Evolutionary conservation across 1,140 invertebrate species (phyloP).

Genomic region (Dendroctonus valens): DNA sequence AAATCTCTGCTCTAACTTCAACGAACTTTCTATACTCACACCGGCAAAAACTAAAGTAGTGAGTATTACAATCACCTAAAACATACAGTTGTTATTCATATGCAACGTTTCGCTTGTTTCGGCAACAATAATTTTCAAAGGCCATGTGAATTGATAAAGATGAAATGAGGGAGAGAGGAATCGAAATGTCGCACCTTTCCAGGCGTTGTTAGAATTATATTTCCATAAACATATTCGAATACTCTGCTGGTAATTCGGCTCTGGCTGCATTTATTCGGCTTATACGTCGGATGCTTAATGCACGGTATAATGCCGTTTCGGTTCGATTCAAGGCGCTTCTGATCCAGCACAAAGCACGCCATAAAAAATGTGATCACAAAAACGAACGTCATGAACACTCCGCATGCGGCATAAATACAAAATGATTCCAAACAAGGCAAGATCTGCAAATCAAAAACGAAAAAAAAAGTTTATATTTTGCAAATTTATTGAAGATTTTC

Average conservation of each 20-base stretch:
- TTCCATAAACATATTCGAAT: conserved; percentile 59
- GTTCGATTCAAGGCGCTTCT: conserved; percentile 60
- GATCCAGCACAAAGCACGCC: conserved; percentile 71
- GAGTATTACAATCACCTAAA: conserved; percentile 57
- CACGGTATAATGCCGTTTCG: conserved; percentile 69
- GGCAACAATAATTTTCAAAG: too few species aligned
- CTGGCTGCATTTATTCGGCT: conserved; percentile 49
- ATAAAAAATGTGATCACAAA: conserved; percentile 77
- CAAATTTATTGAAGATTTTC: conserved; percentile 7
- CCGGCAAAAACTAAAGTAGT: conserved; percentile 58
- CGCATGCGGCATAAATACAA: conserved; percentile 71
- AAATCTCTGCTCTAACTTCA: conserved; percentile 71
- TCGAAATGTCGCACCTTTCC: conserved; percentile 56
- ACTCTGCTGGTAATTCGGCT: conserved; percentile 53
- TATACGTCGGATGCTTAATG: conserved; percentile 60
- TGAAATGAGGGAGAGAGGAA: background rate
- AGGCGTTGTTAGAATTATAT: conserved; percentile 56
- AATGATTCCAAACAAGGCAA: conserved; percentile 72
- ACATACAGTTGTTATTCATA: conserved; percentile 9
- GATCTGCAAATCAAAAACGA: conserved; percentile 56
- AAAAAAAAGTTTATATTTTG: conserved; percentile 4
- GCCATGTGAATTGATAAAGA: background rate
- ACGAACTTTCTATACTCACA: conserved; percentile 60
- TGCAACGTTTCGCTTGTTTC: too few species aligned
- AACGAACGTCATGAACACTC: conserved; percentile 70